Evolutionary conservation across 1,140 invertebrate genomes (phyloP).

Genomic region (Sitophilus oryzae): DNA sequence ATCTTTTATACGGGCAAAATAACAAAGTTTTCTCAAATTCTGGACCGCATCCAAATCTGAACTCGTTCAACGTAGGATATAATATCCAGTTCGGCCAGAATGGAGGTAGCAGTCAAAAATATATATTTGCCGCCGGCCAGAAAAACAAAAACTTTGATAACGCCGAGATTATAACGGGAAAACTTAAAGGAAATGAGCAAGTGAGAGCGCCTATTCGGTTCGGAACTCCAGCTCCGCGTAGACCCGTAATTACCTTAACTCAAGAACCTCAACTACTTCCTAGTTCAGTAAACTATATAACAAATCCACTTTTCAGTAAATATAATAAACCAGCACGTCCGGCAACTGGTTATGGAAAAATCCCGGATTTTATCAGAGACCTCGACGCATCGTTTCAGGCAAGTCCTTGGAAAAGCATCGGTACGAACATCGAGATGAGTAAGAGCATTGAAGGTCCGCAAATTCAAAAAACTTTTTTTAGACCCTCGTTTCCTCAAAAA

Average conservation of each 20-base stretch:
- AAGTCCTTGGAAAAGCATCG: neutral
- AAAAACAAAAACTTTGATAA: slow-evolving; percentile 15
- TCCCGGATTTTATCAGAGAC: neutral
- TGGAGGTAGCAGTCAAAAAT: neutral
- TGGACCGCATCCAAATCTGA: neutral
- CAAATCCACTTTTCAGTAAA: too few relatives aligned
- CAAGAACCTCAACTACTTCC: neutral
- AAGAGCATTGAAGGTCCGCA: neutral
- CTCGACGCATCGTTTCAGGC: slow-evolving; percentile 2
- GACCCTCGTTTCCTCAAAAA: neutral
- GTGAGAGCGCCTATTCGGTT: slow-evolving; percentile 8
- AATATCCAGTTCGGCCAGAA: slow-evolving; percentile 7
- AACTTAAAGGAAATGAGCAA: slow-evolving; percentile 17
- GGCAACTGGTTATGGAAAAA: slow-evolving; percentile 5
- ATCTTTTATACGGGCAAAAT: neutral
- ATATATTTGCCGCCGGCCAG: neutral
- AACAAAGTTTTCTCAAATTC: neutral
- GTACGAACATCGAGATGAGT: neutral
- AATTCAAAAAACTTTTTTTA: neutral
- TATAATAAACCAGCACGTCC: too few relatives aligned
- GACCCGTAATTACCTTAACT: neutral
- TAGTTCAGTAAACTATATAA: too few relatives aligned
- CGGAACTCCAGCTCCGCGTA: neutral
- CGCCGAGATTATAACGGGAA: slow-evolving; percentile 21
- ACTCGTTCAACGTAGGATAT: slow-evolving; percentile 16